Base-by-base conservation (phyloP, 2,888 invertebrate genomes). In the Euproctis similis region DNA sequence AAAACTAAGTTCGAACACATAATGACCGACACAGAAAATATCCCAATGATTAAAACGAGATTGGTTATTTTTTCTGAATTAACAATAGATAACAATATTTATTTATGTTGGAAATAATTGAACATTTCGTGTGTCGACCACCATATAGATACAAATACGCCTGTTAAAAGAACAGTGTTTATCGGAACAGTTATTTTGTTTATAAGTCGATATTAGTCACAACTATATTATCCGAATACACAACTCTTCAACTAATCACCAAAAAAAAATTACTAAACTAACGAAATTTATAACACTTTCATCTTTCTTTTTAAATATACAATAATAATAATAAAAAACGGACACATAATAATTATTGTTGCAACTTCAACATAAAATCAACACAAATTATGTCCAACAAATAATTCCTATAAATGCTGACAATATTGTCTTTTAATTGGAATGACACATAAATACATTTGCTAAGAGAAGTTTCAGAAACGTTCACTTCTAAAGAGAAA, bases 381-480 rank as follows among this genome's bases (percentile, higher is more conserved):
- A 62, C 62, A 59, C 52, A 49, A 57, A 49, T 46, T 51, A 57
- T 50, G 51, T 59, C 55, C 66, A 70, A 74, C 61, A 69, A 70
- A 55, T 52, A 75, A 75, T 65, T n/a, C n/a, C 77, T 80, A 84
- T 84, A 84, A 84, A 84, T 84, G 82, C 82, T 68, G 82, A 80
- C 81, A 78, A 75, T 61, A 68, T 69, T 81, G 81, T 82, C 82
- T 84, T 82, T 84, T 81, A 74, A 76, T 76, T 82, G 82, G 82
- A 84, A 84, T 84, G 82, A 84, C 76, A 77, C 77, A 72, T 63
- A 63, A 59, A 63, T 59, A 9, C 64, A 59, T 46, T 59, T 55
- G 53, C 59, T n/a, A n/a, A n/a, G n/a, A n/a, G 59, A 42, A 54
- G 40, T 65, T 70, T 60, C 56, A 56, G 66, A 56, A 60, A 52